Evolutionary conservation across 2,888 invertebrate genomes (phyloP), one percentile per base, ranked within the genome.

Genomic region (Cerastis leucographa): DNA sequence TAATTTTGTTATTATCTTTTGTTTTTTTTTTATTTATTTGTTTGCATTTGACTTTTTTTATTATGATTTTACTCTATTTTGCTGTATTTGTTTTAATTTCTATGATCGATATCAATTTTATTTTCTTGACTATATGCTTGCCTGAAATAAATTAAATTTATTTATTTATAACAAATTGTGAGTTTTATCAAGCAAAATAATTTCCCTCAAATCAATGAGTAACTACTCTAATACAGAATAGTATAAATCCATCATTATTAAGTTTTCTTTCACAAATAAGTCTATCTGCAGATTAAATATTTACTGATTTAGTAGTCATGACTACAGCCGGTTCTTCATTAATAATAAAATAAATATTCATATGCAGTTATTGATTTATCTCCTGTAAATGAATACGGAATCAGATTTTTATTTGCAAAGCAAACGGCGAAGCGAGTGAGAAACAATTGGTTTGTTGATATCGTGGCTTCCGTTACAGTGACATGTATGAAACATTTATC

Each of bases 401-500:
- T 74, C 51, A 67, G 35, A 68, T 68, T 71, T 80, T 78, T 78
- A 84, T 86, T 84, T 80, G 75, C 78, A 78, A 75, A 84, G 76
- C 76, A 78, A 78, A 67, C 72, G 59, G 61, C 51, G 46, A 46
- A n/a, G 29, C 61, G 51, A 74, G 68, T 82, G 76, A 67, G 77
- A 77, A 83, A 85, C 82, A 85, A 80, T 86, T 80, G 74, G 64
- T 76, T 82, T 83, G 76, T 83, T 83, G 78, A 79, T 79, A 79
- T 76, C 68, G 46, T 71, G 29, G 76, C 76, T 80, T 82, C 80
- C 85, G 71, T 81, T 81, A 79, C 78, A 83, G 76, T 80, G 71
- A 80, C 80, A 85, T 77, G 71, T 79, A 78, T 84, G 80, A 85
- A 87, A 84, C 84, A 84, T 86, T 88, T 87, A 88, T 87, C 83